Base-by-base conservation (phyloP, 1,140 invertebrate genomes). In the Drosophila mayri region DNA sequence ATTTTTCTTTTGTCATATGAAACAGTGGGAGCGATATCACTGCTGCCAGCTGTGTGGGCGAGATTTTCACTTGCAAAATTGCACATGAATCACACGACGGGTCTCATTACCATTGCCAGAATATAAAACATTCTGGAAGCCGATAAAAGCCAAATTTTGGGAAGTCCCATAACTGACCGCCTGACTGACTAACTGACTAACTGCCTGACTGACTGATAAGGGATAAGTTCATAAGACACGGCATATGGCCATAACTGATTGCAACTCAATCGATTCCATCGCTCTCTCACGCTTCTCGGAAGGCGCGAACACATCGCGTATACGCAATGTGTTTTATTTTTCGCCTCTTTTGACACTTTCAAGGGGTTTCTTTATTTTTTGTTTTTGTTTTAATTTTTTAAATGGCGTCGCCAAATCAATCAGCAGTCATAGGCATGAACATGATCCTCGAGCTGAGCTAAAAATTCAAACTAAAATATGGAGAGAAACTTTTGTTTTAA, bases 351-450 rank as follows among this genome's bases (percentile, higher is more conserved):
- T 54, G 38, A 66, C 47, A 37, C 11, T 38, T 70, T 70, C 47
- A 70, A 67, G 47, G 62, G 62, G 35, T 40, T 61, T 37, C 20
- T 40, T 4, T 35, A 4, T 12, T 6, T 41, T 18, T 41, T 12
- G 7, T 41, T 18, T 41, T n/a, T 43, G 22, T 4, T n/a, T 5
- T 11, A 4, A 25, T 28, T 6, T 16, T 47, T 37, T 6, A 14
- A 62, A 65, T 65, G 62, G 62, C 62, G 62, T 37, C 62, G 62
- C 57, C 57, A 43, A 65, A 65, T 44, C 47, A 70, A 32, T 70
- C 63, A 70, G 12, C 38, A 66, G 38, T 64, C 59, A 64, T 37
- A 68, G 11, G 25, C 64, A 22, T 49, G 43, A 40, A 64, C 16
- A 65, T 49, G 25, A 68, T 50, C 20, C 46, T 50, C 28, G n/a